Evolutionary conservation across 2,888 invertebrate genomes (phyloP).

Genomic region (Apamea anceps): DNA sequence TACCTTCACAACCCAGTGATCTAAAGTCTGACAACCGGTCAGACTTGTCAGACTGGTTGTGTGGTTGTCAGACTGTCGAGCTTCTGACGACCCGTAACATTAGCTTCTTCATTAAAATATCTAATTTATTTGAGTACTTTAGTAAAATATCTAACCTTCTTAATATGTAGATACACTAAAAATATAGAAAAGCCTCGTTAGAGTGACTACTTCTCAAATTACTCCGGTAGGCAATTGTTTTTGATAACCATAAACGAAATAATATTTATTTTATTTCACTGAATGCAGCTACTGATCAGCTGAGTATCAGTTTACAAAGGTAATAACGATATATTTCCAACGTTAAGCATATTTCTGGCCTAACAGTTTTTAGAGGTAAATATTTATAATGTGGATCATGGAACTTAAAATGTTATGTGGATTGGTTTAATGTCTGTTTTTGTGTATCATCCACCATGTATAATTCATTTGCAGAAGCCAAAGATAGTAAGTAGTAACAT

Average conservation of each 20-base stretch:
- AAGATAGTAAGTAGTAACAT: not conserved
- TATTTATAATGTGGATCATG: not conserved
- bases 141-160: not conserved
- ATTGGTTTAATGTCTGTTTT: not conserved
- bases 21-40: no score
- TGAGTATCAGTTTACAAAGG: constrained; percentile 56
- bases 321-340: constrained; percentile 43
- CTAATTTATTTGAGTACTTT: not conserved
- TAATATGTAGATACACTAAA: not conserved
- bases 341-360: not conserved
- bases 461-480: not conserved
- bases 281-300: constrained; percentile 52
- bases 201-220: constrained; percentile 41
- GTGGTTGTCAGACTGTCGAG: no score
- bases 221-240: constrained; percentile 51
- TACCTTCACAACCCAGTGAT: no score
- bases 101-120: constrained; percentile 6
- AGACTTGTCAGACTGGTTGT: no score
- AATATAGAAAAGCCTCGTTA: constrained; percentile 7
- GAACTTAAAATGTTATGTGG: not conserved
- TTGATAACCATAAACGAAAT: constrained; percentile 46
- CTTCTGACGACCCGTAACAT: not conserved
- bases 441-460: not conserved
- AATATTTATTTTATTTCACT: constrained; percentile 32
- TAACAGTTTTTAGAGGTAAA: not conserved